These are phyloP conservation scores for Metopia argyrocephala DNA, from an alignment of 2,888 invertebrate species.

Conservation along the genomic window DNA sequence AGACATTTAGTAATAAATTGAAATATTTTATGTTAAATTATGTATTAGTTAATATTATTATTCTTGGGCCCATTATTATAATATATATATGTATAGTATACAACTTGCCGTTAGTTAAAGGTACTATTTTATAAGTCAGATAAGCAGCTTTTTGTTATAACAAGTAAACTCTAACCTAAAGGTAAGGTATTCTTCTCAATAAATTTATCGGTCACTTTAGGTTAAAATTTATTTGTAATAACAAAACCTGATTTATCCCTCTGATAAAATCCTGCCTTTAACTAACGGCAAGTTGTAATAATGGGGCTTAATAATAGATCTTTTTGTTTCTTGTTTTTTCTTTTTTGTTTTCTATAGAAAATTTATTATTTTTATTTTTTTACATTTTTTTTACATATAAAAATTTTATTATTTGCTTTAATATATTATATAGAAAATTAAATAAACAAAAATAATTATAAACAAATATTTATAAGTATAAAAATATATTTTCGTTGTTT, in stretches of 20 bases:
- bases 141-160: too few relatives aligned
- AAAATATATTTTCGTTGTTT: constrained; percentile 62
- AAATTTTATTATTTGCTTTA: constrained; percentile 38
- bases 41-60: constrained; percentile 9
- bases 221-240: too few relatives aligned
- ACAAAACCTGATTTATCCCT: too few relatives aligned
- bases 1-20: constrained; percentile 49
- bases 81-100: neutral
- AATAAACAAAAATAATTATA: constrained; percentile 42
- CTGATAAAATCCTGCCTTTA: too few relatives aligned
- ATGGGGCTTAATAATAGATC: too few relatives aligned
- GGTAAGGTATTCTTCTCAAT: too few relatives aligned
- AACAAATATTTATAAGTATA: constrained; percentile 47
- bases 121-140: too few relatives aligned
- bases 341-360: neutral
- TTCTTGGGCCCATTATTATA: too few relatives aligned
- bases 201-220: too few relatives aligned
- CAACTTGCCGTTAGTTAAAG: too few relatives aligned
- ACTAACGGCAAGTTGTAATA: too few relatives aligned
- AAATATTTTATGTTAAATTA: constrained; percentile 11
- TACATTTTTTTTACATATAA: neutral
- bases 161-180: too few relatives aligned
- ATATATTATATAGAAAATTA: constrained; percentile 34
- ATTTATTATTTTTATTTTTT: neutral
- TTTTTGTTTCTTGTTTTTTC: constrained; percentile 5